These are phyloP conservation scores for Drosophila lowei DNA, from an alignment of 1,140 invertebrate species.

Conservation along the genomic window DNA sequence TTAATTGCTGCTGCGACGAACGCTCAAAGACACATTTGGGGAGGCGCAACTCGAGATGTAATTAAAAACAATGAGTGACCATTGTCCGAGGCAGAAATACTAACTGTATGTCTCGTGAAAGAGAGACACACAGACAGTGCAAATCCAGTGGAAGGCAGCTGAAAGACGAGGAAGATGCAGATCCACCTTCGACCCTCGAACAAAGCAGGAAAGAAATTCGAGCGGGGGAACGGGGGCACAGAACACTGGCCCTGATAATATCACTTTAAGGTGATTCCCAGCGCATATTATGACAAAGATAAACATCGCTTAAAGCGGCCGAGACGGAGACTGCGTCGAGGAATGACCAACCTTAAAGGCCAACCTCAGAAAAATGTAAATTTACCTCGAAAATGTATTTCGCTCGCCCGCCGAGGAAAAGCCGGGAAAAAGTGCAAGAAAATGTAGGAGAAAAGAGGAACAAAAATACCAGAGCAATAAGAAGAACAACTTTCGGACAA, in stretches of 20 bases:
- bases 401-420: constrained; percentile 34
- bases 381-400: constrained; percentile 44
- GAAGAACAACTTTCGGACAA: constrained; percentile 81
- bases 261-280: constrained; percentile 77
- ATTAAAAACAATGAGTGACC: constrained; percentile 64
- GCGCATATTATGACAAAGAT: constrained; percentile 81
- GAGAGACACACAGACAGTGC: constrained; percentile 16
- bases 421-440: constrained; percentile 51
- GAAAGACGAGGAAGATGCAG: constrained; percentile 19
- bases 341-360: constrained; percentile 69
- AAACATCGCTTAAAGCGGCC: constrained; percentile 67
- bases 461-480: constrained; percentile 54
- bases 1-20: constrained; percentile 20
- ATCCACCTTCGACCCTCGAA: constrained; percentile 6
- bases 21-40: neutral
- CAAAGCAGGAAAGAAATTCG: constrained; percentile 36
- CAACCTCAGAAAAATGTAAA: constrained; percentile 63
- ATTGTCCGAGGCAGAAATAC: constrained; percentile 34
- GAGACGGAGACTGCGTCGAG: constrained; percentile 8
- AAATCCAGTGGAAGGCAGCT: constrained; percentile 16
- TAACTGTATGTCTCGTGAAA: constrained; percentile 35
- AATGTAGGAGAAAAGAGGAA: constrained; percentile 42
- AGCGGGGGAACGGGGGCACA: constrained; percentile 23
- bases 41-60: constrained; percentile 34
- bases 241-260: constrained; percentile 65